Base-by-base conservation (phyloP, 2,888 invertebrate genomes). In the Acholoe squamosa region DNA sequence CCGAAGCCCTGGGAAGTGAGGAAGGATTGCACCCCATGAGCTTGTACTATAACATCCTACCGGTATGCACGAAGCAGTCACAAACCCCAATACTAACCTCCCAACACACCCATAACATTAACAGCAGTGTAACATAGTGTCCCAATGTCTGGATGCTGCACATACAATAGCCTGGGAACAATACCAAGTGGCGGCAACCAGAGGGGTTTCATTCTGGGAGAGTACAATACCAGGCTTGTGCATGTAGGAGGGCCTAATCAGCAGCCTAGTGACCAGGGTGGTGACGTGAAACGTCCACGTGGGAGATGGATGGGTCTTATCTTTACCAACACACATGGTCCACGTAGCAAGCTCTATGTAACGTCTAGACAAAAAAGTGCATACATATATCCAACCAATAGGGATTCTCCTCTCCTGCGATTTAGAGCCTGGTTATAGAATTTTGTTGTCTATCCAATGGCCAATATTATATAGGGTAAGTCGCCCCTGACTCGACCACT, bases 311-410 rank as follows among this genome's bases (percentile, higher is more conserved):
- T 61, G 22, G 61, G 61, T 19, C 61, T 19, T n/a, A n/a, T 61
- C 19, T 61, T n/a, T 61, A n/a, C 19, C 22, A 3, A n/a, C 19
- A 61, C 61, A 61, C 61, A 61, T 61, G 19, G 61, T 7, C 61
- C 61, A 61, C 14, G 61, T 61, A n/a, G 22, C 22, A 1, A 61
- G 5, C 1, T 19, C 14, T 19, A 7, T 43, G 22, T 19, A 61
- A 61, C n/a, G 61, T 61, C 61, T 61, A n/a, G n/a, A 61, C 61
- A 61, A 61, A 61, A 61, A 61, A 12, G 61, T 19, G n/a, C n/a
- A n/a, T n/a, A n/a, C n/a, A n/a, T 19, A 10, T 19, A 61, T 61
- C n/a, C 61, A 61, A 19, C 61, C 61, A 61, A 19, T 0, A 61
- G n/a, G 43, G 43, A 43, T 43, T 43, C 43, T 43, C 43, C 43